Evolutionary conservation across 2,888 invertebrate genomes (phyloP).

Genomic region (Pseudanteris insignis): DNA sequence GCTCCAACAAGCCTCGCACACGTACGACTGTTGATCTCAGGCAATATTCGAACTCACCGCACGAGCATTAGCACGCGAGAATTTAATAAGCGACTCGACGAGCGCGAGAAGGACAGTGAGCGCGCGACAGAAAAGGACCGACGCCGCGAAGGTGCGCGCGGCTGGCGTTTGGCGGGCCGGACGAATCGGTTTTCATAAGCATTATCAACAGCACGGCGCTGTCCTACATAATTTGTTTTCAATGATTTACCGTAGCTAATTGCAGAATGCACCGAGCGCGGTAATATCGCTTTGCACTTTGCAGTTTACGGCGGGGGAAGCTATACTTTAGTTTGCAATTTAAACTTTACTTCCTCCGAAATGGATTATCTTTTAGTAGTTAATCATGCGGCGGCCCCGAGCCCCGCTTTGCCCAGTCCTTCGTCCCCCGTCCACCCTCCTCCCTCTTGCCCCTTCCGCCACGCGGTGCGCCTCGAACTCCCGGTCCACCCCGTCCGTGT

Average conservation of each 20-base stretch:
- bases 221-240: constrained; percentile 64
- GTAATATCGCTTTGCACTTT: constrained; percentile 55
- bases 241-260: constrained; percentile 67
- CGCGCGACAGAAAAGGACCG: constrained; percentile 17
- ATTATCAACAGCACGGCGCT: constrained; percentile 44
- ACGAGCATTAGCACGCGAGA: constrained; percentile 46
- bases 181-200: constrained; percentile 48
- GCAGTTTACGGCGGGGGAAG: constrained; percentile 53
- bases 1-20: constrained; percentile 21
- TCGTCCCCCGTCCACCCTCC: constrained; percentile 47
- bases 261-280: constrained; percentile 63
- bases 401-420: constrained; percentile 25
- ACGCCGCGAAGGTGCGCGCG: constrained; percentile 5
- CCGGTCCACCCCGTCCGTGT: constrained; percentile 48
- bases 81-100: constrained; percentile 45
- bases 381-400: constrained; percentile 66
- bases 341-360: constrained; percentile 67
- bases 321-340: constrained; percentile 68
- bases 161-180: constrained; percentile 39
- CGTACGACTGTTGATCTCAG: constrained; percentile 37
- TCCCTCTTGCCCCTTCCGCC: constrained; percentile 16
- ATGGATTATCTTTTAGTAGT: constrained; percentile 68
- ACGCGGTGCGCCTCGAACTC: constrained; percentile 44
- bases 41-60: constrained; percentile 45
- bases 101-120: constrained; percentile 38